These are phyloP conservation scores for Micromesistius poutassou DNA, from an alignment of 2,797 vertebrate species.

Conservation along the genomic window DNA sequence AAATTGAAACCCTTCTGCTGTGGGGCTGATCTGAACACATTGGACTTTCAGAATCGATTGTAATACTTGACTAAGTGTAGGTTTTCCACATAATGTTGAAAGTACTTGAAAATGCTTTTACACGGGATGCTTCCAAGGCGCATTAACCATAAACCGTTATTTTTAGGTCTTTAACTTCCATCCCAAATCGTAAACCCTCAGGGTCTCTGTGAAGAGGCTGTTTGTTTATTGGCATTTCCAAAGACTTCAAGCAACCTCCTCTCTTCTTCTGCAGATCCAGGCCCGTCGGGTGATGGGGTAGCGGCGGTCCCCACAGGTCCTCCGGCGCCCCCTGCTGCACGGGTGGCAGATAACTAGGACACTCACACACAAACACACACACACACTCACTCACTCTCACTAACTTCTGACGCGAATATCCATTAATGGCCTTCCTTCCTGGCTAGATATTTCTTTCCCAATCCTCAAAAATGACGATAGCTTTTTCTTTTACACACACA, in stretches of 20 bases:
- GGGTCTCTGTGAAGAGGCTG: neutral
- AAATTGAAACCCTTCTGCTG: neutral
- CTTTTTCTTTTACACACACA: slow-evolving; percentile 1
- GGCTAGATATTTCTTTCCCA: slow-evolving; percentile 42
- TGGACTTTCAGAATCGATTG: neutral
- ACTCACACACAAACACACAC: slow-evolving; percentile 16
- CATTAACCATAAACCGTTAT: neutral
- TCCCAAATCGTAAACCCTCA: neutral
- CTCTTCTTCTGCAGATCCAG: slow-evolving; percentile 74
- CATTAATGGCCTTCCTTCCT: slow-evolving; percentile 59
- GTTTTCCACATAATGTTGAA: neutral
- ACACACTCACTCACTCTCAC: slow-evolving; percentile 29
- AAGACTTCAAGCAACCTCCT: neutral
- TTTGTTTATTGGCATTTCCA: neutral
- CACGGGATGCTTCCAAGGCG: neutral
- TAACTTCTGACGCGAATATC: slow-evolving; percentile 42
- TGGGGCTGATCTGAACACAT: neutral
- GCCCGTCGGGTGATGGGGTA: slow-evolving; percentile 77
- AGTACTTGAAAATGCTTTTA: neutral
- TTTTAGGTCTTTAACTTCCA: neutral
- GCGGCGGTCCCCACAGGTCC: slow-evolving; percentile 78
- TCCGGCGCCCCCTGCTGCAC: slow-evolving; percentile 72
- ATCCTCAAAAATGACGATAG: slow-evolving; percentile 32
- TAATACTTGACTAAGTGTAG: neutral
- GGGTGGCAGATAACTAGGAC: slow-evolving; percentile 67